Evolutionary conservation across 2,113 vertebrate species (phyloP).

Genomic region (Pseudolaguvia tuberculata): DNA sequence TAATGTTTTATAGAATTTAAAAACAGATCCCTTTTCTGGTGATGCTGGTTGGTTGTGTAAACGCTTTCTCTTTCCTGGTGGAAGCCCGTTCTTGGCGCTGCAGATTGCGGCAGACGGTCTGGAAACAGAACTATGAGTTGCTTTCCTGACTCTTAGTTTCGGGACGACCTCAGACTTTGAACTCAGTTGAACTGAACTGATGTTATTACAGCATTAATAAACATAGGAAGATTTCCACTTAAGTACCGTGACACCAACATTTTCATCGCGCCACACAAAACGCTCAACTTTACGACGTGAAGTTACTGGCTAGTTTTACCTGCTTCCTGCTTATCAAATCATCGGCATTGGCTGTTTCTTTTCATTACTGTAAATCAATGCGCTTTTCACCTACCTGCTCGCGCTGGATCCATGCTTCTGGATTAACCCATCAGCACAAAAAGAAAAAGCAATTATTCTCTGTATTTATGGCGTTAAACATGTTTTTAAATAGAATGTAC

Average conservation of each 20-base stretch:
- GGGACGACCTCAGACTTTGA: not conserved
- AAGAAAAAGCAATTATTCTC: not conserved
- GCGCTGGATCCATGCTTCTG: slow-evolving; percentile 57
- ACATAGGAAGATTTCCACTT: not conserved
- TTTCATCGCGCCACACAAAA: not conserved
- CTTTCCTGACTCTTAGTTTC: not conserved
- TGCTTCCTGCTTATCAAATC: slow-evolving; percentile 35
- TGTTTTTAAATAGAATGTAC: slow-evolving; percentile 39
- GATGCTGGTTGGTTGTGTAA: too few relatives aligned
- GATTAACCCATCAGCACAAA: slow-evolving; percentile 19
- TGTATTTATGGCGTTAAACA: not conserved
- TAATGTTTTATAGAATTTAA: too few relatives aligned
- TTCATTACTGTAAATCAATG: slow-evolving; percentile 49
- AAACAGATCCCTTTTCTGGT: too few relatives aligned
- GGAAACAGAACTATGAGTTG: not conserved
- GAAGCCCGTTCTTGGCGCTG: too few relatives aligned
- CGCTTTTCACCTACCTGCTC: slow-evolving; percentile 62
- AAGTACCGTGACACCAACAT: too few relatives aligned
- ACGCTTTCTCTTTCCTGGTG: too few relatives aligned
- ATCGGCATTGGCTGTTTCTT: slow-evolving; percentile 45
- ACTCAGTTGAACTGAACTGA: not conserved
- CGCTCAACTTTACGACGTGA: not conserved
- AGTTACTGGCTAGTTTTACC: slow-evolving; percentile 33
- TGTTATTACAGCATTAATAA: not conserved
- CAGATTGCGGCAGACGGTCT: not conserved